Conservation (phyloP, 2,888 invertebrate genomes). For the Odontomyia ornata region DNA sequence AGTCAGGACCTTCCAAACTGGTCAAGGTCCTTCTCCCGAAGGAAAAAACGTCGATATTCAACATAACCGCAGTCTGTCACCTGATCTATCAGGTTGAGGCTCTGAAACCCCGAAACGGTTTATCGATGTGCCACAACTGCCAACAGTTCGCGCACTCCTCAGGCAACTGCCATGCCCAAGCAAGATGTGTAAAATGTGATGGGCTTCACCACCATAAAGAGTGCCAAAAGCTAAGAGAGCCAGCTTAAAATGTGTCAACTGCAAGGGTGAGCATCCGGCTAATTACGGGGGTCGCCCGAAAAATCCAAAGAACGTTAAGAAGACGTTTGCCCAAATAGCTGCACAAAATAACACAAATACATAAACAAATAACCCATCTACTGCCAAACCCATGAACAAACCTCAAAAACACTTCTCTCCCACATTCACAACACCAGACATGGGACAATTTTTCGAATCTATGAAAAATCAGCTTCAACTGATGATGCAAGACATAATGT, state of each 20-base stretch:
- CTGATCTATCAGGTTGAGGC: no score
- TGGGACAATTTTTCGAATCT: neutral
- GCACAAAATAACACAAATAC: neutral
- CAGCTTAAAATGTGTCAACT: neutral
- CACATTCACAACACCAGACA: neutral
- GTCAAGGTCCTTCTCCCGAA: no score
- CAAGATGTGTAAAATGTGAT: neutral
- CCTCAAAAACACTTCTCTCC: neutral
- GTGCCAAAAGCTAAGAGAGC: neutral
- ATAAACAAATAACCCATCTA: neutral
- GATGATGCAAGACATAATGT: no score
- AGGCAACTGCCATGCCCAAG: no score
- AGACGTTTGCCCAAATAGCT: slow-evolving; percentile 1
- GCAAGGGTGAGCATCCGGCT: neutral
- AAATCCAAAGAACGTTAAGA: neutral
- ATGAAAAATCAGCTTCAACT: neutral
- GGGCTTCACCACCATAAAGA: neutral
- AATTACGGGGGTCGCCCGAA: neutral
- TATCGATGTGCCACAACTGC: no score
- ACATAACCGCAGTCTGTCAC: no score
- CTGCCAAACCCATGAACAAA: neutral
- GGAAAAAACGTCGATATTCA: no score
- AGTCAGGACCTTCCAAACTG: no score
- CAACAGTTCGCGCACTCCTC: no score
- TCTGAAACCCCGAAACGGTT: no score